Evolutionary conservation across 2,113 vertebrate species (phyloP).

Genomic region (Phyllopteryx taeniolatus): DNA sequence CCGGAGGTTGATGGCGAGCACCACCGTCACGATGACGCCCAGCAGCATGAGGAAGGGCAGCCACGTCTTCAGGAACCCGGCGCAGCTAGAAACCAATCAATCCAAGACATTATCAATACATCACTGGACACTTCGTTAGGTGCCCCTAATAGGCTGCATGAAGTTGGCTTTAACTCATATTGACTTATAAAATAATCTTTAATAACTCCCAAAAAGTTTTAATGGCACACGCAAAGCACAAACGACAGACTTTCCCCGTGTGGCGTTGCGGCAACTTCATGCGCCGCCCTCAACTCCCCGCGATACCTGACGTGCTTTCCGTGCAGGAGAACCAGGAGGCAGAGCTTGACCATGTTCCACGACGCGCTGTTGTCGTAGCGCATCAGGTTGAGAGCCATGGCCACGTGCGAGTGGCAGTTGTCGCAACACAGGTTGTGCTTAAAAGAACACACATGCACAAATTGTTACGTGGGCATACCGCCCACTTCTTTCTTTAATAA

Average conservation of each 20-base stretch:
- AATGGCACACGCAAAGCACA: no score
- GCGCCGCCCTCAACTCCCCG: no score
- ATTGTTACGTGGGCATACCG: no score
- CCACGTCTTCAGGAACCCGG: slow-evolving; percentile 95
- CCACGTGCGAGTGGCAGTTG: slow-evolving; percentile 97
- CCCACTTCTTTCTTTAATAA: no score
- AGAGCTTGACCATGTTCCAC: slow-evolving; percentile 98
- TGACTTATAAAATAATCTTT: no score
- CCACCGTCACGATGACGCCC: slow-evolving; percentile 78
- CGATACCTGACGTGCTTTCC: slow-evolving; percentile 89
- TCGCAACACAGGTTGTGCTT: slow-evolving; percentile 98
- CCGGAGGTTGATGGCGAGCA: slow-evolving; percentile 82
- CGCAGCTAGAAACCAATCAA: slow-evolving; percentile 70
- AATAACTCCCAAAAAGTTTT: no score
- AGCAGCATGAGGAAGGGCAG: slow-evolving; percentile 86
- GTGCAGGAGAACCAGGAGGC: slow-evolving; percentile 83
- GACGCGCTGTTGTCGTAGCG: slow-evolving; percentile 89
- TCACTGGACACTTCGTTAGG: not conserved
- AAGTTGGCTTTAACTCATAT: not conserved
- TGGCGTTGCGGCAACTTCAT: no score
- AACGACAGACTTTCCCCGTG: no score
- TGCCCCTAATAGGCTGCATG: not conserved
- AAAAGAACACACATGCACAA: slow-evolving; percentile 6
- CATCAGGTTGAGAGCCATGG: slow-evolving; percentile 96
- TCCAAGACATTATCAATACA: not conserved